Conservation (phyloP, 1,140 invertebrate genomes). For the Drosophila novamexicana region DNA sequence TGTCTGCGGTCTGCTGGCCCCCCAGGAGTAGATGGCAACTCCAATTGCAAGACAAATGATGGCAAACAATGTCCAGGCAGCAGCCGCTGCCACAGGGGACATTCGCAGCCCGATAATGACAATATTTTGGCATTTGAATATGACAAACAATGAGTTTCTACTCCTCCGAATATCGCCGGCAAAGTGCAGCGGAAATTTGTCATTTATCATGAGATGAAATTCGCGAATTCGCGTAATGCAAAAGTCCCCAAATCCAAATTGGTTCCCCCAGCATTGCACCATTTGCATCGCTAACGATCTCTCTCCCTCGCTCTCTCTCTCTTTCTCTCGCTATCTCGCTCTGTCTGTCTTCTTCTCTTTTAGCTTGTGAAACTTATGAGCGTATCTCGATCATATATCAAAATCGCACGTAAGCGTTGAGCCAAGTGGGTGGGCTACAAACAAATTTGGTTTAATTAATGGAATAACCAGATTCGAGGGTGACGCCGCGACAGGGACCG, state of each 20-base stretch:
- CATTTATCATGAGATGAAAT: conserved; percentile 77
- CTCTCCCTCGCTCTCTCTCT: conserved; percentile 2
- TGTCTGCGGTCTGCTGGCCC: conserved; percentile 28
- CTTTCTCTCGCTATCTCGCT: neutral
- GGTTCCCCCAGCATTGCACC: neutral
- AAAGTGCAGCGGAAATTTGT: conserved; percentile 75
- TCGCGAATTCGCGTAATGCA: conserved; percentile 58
- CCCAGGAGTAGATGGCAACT: conserved; percentile 43
- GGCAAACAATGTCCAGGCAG: conserved; percentile 40
- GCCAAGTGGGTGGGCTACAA: conserved; percentile 65
- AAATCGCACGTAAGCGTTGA: conserved; percentile 72
- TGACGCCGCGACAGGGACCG: neutral
- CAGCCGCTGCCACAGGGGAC: conserved; percentile 8
- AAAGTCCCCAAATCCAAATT: conserved; percentile 36
- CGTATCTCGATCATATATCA: conserved; percentile 65
- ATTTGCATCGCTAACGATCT: conserved; percentile 38
- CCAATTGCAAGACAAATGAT: conserved; percentile 76
- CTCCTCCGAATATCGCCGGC: conserved; percentile 27
- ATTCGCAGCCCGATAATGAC: conserved; percentile 58
- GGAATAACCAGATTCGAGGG: neutral
- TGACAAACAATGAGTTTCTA: conserved; percentile 71
- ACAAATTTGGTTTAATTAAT: conserved; percentile 70
- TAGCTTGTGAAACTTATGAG: neutral
- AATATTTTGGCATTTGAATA: conserved; percentile 79
- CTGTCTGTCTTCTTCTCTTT: neutral